Evolutionary conservation across 2,888 invertebrate genomes (phyloP).

Genomic region (Phaonia tiefii): DNA sequence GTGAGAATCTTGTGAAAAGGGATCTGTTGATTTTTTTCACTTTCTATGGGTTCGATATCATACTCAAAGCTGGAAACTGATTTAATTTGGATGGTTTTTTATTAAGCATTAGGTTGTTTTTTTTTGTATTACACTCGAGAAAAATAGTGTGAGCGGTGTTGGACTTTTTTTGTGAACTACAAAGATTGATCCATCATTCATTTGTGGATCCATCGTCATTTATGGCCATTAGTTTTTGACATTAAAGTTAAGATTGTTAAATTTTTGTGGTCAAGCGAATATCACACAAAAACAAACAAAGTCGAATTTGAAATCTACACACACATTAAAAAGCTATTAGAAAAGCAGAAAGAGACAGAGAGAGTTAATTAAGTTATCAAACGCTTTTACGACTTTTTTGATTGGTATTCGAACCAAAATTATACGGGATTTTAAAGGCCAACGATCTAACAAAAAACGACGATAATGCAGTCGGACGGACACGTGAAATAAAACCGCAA

Average conservation of each 20-base stretch:
- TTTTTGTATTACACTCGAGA: neutral
- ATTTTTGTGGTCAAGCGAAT: constrained; percentile 2
- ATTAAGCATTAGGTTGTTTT: too few species aligned
- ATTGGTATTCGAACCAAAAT: constrained; percentile 11
- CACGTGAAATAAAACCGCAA: constrained; percentile 1
- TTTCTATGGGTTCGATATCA: too few species aligned
- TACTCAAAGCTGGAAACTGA: too few species aligned
- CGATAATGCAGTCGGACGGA: neutral
- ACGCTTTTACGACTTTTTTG: constrained; percentile 33
- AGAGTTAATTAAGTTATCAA: constrained; percentile 62
- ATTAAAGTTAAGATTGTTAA: neutral
- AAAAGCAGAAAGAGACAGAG: neutral
- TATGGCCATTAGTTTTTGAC: too few species aligned
- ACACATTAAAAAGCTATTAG: constrained; percentile 45
- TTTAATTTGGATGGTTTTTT: constrained; percentile 1
- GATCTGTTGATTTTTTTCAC: too few species aligned
- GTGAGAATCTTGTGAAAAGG: too few species aligned
- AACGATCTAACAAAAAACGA: constrained; percentile 5
- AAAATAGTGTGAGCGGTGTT: too few species aligned
- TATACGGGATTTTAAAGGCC: constrained; percentile 22
- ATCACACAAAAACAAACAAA: constrained; percentile 32
- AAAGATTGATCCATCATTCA: constrained; percentile 26
- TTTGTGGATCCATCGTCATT: neutral
- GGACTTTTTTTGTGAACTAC: too few species aligned
- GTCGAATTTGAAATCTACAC: constrained; percentile 36